Percentiles rank a stretch among this genome's conserved stretches.
phyloP scores from a whole-genome alignment of 1,140 invertebrate species.

The Nephotettix cincticeps region DNA sequence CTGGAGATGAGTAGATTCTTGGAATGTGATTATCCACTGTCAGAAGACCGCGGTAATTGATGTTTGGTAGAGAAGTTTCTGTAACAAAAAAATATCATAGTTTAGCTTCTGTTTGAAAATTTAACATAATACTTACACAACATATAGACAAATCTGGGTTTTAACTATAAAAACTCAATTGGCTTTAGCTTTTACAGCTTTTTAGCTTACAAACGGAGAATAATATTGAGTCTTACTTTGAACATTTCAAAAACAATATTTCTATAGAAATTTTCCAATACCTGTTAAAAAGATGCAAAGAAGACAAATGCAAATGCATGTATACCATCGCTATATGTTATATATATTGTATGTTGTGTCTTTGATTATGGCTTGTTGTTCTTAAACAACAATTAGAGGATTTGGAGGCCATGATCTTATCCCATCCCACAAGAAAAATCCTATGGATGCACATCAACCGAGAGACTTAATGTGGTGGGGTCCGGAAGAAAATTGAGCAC shows the following conservation, averaged over 20 bases:
- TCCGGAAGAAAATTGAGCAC: too few relatives aligned
- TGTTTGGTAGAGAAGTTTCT: conserved; percentile 68
- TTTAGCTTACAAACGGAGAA: neutral
- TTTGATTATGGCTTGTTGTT: too few relatives aligned
- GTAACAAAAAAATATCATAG: conserved; percentile 44
- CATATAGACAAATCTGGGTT: neutral
- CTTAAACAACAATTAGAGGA: too few relatives aligned
- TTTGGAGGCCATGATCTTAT: too few relatives aligned
- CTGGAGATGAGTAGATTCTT: neutral
- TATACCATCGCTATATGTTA: too few relatives aligned
- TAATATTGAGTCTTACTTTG: neutral
- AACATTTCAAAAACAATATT: neutral
- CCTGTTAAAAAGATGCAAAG: too few relatives aligned
- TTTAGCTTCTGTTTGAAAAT: too few relatives aligned
- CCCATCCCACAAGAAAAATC: too few relatives aligned
- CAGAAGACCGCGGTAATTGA: conserved; percentile 62
- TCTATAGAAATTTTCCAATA: neutral
- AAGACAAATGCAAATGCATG: too few relatives aligned
- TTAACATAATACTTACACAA: conserved; percentile 8
- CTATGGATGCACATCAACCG: too few relatives aligned
- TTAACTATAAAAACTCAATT: neutral
- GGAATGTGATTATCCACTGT: neutral
- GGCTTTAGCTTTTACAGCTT: neutral
- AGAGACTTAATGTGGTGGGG: too few relatives aligned
- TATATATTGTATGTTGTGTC: too few relatives aligned